phyloP scores from a whole-genome alignment of 2,113 vertebrate species.

The Mirounga angustirostris region DNA sequence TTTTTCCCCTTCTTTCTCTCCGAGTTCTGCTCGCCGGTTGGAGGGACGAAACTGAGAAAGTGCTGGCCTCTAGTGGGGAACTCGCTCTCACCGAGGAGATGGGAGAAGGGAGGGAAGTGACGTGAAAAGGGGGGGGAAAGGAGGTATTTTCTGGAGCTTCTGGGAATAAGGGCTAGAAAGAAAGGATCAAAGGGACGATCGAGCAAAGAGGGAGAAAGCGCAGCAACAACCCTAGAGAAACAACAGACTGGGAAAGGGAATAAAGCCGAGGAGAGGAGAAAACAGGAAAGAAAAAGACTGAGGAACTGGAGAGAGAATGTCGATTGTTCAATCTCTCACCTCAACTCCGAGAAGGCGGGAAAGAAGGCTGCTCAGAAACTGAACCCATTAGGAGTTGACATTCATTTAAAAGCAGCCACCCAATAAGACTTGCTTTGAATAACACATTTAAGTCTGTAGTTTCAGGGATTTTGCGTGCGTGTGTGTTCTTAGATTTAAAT shows the following conservation, averaged over 20 bases:
- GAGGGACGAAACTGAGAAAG: not conserved
- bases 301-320: not conserved
- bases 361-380: conserved; percentile 32
- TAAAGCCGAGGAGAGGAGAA: not conserved
- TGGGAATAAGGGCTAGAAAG: conserved; percentile 54
- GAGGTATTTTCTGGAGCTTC: conserved; percentile 71
- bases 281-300: not conserved
- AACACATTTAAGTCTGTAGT: not conserved
- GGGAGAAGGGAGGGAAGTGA: conserved; percentile 73
- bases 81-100: not conserved
- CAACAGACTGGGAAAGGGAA: not conserved
- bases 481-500: not conserved
- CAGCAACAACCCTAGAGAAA: not conserved
- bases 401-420: not conserved
- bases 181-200: conserved; percentile 38
- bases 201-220: not conserved
- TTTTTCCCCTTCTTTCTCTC: conserved; percentile 44
- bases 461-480: not conserved
- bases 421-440: not conserved
- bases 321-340: not conserved
- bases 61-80: conserved; percentile 76
- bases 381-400: not conserved
- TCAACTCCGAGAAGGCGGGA: conserved; percentile 72
- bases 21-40: not conserved
- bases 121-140: not conserved